These are phyloP conservation scores for Lagothrix lagotricha DNA, from an alignment of 2,797 vertebrate genomes.

Conservation along the genomic window DNA sequence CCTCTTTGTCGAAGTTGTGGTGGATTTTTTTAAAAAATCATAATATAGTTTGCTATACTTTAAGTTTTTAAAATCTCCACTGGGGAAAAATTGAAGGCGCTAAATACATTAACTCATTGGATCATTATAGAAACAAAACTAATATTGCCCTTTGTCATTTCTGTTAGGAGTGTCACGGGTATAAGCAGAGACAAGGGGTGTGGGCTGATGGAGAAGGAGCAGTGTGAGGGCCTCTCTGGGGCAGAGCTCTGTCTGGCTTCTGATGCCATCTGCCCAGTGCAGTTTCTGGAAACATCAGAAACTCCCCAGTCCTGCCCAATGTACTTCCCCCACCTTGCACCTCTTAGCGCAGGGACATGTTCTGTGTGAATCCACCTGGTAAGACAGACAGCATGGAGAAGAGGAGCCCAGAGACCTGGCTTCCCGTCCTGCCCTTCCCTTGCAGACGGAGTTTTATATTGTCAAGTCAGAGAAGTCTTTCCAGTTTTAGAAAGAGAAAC, in stretches of 20 bases:
- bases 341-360: neutral
- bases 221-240: neutral
- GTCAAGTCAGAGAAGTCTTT: neutral
- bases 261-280: neutral
- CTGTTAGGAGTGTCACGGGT: neutral
- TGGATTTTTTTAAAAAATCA: slow-evolving; percentile 25
- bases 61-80: slow-evolving; percentile 40
- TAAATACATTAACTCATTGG: slow-evolving; percentile 21
- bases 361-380: rapidly evolving
- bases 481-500: neutral
- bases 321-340: neutral
- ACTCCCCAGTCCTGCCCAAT: neutral
- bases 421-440: neutral
- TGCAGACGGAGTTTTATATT: neutral
- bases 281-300: neutral
- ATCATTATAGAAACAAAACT: slow-evolving; percentile 21
- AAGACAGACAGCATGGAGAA: neutral
- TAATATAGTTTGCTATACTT: neutral
- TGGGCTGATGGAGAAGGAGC: neutral
- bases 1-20: neutral
- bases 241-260: neutral
- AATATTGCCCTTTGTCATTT: neutral
- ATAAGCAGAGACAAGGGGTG: neutral
- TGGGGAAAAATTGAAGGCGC: neutral
- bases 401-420: no score